Conservation (phyloP, 2,797 vertebrate species). For the Lacerta bilineata region DNA sequence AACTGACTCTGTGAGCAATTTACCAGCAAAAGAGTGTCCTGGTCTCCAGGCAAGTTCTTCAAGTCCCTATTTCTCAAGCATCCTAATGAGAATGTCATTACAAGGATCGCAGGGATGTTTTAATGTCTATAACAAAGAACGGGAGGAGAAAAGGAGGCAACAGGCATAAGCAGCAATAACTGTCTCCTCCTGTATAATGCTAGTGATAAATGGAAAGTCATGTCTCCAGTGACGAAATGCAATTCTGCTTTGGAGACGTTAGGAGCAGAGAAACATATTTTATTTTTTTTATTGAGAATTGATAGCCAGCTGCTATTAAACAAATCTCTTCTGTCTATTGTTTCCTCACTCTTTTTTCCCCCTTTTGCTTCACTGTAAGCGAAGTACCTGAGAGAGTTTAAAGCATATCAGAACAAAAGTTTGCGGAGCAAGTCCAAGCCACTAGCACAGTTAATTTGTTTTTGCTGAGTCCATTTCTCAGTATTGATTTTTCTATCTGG, state of each 20-base stretch:
- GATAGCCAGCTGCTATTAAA: conserved; percentile 30
- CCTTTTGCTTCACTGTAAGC: conserved; percentile 3
- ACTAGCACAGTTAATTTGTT: conserved; percentile 82
- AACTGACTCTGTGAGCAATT: background rate
- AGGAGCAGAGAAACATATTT: background rate
- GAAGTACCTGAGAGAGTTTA: conserved; percentile 52
- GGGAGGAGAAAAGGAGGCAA: background rate
- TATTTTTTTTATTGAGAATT: background rate
- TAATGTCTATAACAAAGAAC: background rate
- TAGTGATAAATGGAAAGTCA: conserved; percentile 11
- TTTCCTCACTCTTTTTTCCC: background rate
- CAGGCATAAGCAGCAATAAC: conserved; percentile 20
- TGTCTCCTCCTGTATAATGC: background rate
- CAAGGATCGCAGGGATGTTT: background rate
- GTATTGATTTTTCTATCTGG: conserved; percentile 86
- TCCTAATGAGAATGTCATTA: conserved; percentile 9
- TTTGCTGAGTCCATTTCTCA: conserved; percentile 80
- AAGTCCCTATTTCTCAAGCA: conserved; percentile 20
- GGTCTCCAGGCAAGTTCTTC: background rate
- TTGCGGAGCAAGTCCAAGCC: conserved; percentile 69
- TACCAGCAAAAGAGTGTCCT: background rate
- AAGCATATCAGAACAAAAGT: conserved; percentile 54
- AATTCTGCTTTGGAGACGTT: conserved; percentile 27
- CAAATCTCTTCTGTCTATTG: conserved; percentile 8
- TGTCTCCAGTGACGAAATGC: conserved; percentile 8